Evolutionary conservation across 92 coral and sea anemone species (phyloP), one percentile per base, ranked within the genome.

Genomic region (Epizoanthus stellaris): DNA sequence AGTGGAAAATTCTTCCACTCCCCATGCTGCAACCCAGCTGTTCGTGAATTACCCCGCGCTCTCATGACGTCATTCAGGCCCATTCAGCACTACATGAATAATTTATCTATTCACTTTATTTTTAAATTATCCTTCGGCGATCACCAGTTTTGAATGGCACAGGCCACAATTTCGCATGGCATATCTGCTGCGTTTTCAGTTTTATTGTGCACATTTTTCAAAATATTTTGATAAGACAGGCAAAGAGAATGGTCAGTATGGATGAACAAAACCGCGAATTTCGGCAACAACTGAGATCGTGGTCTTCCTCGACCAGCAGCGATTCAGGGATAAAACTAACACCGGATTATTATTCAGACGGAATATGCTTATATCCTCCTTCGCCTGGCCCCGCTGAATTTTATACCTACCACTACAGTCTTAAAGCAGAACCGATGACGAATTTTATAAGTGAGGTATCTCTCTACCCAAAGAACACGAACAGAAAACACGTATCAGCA

Each of bases 381-480:
- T 60, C 85, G 3, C 72, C 58, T 20, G 95, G 88, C n/a, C 94
- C 98, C 13, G 77, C 76, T 49, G 87, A 89, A 64, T 70, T 87
- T 5, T 90, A 90, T 25, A 75, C 92, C 0, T 94, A 90, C 17
- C 90, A 92, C 4, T 94, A 92, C 82, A 92, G 92, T 39, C 69
- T 85, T 19, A 85, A 73, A 43, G 88, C 89, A 47, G 75, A 76
- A 15, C 75, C 94, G 34, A 81, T 69, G 52, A 89, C 84, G 15
- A 89, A 68, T 39, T 88, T 75, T 72, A 69, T 92, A 60, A 90
- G 85, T 70, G 92, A 94, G 67, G 61, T 92, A 8, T 79, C 70
- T 54, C 87, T 94, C 85, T 94, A 92, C 69, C 98, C 98, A 0
- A 88, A 68, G 71, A 87, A 85, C 71, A 71, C 58, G 43, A 71